These are phyloP conservation scores for Epirrhoe alternata DNA, from an alignment of 2,888 invertebrate species.

Conservation along the genomic window DNA sequence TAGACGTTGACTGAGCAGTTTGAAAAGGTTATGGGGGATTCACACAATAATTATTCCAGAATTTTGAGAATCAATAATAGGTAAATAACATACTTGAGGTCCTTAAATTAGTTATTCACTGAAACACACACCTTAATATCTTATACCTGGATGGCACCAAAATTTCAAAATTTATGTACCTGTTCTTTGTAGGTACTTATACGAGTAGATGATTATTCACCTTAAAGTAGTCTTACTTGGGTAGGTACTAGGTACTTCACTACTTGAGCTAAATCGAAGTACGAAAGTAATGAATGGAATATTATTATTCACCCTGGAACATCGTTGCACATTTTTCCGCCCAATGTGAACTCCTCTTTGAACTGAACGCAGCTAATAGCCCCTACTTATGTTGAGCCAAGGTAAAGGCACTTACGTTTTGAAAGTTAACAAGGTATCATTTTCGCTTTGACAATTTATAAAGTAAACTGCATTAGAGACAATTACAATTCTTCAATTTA, in stretches of 20 bases:
- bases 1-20: conserved; percentile 9
- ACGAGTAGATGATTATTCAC: no score
- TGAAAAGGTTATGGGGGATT: background rate
- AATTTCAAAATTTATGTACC: no score
- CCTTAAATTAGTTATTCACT: background rate
- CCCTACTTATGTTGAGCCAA: conserved; percentile 15
- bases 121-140: no score
- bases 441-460: background rate
- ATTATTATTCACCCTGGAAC: no score
- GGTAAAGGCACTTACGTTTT: conserved; percentile 20
- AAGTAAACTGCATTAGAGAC: background rate
- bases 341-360: conserved; percentile 1
- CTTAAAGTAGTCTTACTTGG: no score
- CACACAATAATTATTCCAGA: background rate
- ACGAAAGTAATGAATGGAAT: no score
- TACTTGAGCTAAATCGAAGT: no score
- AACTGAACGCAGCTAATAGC: background rate
- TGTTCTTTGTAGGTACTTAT: no score
- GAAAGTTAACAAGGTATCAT: conserved; percentile 15
- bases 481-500: no score
- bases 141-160: no score
- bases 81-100: background rate
- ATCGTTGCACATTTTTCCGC: background rate
- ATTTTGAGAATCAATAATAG: no score
- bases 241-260: no score